Evolutionary conservation across 1,140 invertebrate species (phyloP).

Genomic region (Amphibalanus amphitrite): DNA sequence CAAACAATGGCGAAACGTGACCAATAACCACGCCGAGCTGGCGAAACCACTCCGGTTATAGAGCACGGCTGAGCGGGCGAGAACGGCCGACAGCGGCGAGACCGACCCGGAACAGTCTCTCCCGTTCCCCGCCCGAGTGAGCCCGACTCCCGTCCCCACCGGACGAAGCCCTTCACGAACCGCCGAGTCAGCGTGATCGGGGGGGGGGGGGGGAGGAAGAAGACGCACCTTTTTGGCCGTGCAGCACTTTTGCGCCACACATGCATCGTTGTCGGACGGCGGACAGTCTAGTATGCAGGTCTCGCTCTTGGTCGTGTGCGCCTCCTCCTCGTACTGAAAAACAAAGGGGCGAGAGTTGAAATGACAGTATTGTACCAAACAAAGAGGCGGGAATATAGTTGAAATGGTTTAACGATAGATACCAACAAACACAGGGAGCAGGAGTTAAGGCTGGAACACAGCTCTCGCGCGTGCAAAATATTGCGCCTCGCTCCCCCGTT

Average conservation of each 20-base stretch:
- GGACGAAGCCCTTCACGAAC: no score
- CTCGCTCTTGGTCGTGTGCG: conserved; percentile 33
- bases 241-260: conserved; percentile 67
- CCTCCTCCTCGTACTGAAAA: conserved; percentile 32
- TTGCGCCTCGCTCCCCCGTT: no score
- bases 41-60: neutral
- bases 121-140: neutral
- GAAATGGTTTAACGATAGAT: no score
- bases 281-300: conserved; percentile 71
- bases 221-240: conserved; percentile 43
- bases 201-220: neutral
- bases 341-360: no score
- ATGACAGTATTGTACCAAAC: no score
- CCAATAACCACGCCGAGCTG: neutral
- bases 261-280: conserved; percentile 53
- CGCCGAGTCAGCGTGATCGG: neutral
- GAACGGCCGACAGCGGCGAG: neutral
- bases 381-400: no score
- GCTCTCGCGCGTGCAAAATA: no score
- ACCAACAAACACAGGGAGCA: no score
- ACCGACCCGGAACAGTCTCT: neutral
- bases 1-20: no score
- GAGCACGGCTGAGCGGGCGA: neutral
- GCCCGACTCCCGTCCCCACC: neutral
- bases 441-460: no score